phyloP scores from a whole-genome alignment of 2,113 vertebrate genomes.

The Plestiodon gilberti region DNA sequence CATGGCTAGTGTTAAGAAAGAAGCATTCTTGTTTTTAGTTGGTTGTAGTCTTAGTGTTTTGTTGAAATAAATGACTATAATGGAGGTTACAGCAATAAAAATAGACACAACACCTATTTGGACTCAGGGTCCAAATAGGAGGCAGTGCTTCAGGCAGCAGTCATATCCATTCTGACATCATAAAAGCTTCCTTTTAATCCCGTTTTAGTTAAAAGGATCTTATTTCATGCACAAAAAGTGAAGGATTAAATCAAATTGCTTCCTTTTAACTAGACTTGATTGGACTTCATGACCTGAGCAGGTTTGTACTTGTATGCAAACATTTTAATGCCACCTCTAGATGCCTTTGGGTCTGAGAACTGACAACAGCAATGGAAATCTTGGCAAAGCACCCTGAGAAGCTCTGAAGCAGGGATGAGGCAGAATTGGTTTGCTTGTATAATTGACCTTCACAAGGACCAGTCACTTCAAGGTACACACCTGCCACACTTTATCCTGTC shows the following conservation, averaged over 20 bases:
- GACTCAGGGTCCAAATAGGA: background rate
- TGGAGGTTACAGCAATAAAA: background rate
- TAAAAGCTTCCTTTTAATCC: background rate
- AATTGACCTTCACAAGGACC: background rate
- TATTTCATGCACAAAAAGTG: background rate
- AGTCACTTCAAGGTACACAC: background rate
- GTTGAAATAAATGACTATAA: background rate
- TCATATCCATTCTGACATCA: background rate
- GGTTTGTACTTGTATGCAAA: constrained; percentile 9
- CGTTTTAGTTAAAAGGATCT: background rate
- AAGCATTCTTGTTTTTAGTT: background rate
- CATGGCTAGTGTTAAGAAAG: background rate
- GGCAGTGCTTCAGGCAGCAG: background rate
- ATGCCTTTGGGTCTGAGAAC: constrained; percentile 8
- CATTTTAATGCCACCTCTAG: background rate
- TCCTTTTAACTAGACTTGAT: background rate
- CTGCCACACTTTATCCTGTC: background rate
- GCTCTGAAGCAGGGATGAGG: background rate
- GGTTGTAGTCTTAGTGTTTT: background rate
- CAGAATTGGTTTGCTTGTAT: background rate
- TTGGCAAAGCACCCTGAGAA: background rate
- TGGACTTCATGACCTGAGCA: background rate
- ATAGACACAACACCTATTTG: background rate
- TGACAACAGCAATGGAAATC: background rate
- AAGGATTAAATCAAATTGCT: constrained; percentile 3